Conservation (phyloP, 92 coral and sea anemone species). For the Heteractis magnifica region DNA sequence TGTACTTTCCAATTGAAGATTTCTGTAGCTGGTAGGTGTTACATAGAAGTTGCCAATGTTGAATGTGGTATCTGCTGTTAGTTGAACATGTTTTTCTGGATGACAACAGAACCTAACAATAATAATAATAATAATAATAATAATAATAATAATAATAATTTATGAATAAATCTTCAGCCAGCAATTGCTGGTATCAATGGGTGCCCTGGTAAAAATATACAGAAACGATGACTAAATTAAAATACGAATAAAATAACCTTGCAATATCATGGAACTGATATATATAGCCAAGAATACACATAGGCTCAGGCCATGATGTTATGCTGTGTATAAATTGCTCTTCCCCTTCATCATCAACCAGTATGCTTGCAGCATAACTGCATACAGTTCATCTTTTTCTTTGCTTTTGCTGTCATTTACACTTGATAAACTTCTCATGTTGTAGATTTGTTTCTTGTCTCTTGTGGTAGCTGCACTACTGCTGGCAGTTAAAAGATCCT, state of each 20-base stretch:
- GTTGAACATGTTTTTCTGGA: neutral
- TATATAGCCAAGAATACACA: conserved; percentile 41
- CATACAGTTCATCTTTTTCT: conserved; percentile 31
- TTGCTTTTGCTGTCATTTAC: conserved; percentile 3
- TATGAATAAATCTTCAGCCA: no score
- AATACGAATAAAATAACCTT: no score
- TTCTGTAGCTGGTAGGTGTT: conserved; percentile 39
- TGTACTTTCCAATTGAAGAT: conserved; percentile 21
- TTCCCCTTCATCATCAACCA: conserved; percentile 36
- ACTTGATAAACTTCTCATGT: conserved; percentile 23
- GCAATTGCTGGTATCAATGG: no score
- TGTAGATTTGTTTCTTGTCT: conserved; percentile 33
- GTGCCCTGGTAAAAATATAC: no score
- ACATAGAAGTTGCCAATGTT: conserved; percentile 35
- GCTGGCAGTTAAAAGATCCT: conserved; percentile 32
- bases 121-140: no score
- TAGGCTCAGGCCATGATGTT: conserved; percentile 49
- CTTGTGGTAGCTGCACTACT: conserved; percentile 30
- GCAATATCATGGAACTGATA: conserved; percentile 44
- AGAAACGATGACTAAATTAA: no score
- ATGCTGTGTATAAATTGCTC: conserved; percentile 29
- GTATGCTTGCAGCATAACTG: conserved; percentile 35
- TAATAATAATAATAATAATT: no score
- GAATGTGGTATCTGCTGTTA: conserved; percentile 19
- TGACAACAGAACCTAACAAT: conserved; percentile 35